These are phyloP conservation scores for Drosophila affinis DNA, from an alignment of 2,888 invertebrate species.

Conservation along the genomic window DNA sequence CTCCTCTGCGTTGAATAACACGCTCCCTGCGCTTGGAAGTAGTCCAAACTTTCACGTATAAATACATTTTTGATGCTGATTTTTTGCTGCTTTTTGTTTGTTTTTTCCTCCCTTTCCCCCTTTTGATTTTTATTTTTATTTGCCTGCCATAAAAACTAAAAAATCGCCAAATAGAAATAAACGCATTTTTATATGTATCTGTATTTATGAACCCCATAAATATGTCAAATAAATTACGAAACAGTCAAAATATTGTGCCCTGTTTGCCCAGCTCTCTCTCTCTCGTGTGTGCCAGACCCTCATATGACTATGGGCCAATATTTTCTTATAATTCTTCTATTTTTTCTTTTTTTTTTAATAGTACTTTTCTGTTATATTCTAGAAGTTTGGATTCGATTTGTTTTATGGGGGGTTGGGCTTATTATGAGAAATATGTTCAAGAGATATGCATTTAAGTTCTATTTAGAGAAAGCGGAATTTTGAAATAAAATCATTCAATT, in stretches of 20 bases:
- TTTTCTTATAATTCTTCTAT: background rate
- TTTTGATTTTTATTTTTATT: conserved; percentile 42
- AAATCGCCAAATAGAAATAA: conserved; percentile 73
- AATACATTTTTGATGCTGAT: conserved; percentile 55
- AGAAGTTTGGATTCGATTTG: background rate
- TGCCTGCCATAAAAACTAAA: conserved; percentile 60
- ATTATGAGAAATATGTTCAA: background rate
- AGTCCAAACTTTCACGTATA: conserved; percentile 66
- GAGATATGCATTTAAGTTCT: background rate
- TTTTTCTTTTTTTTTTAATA: background rate
- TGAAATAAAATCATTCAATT: too few species aligned
- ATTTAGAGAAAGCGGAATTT: background rate
- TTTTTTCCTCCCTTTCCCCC: background rate
- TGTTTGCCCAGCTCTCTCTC: conserved; percentile 55
- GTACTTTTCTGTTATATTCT: background rate
- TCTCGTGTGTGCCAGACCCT: conserved; percentile 36
- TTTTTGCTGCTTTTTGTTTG: conserved; percentile 34
- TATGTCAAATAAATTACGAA: conserved; percentile 79
- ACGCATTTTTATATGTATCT: conserved; percentile 71
- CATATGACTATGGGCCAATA: conserved; percentile 55
- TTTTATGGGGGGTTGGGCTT: background rate
- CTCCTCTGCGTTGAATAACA: conserved; percentile 14
- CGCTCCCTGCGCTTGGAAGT: conserved; percentile 57
- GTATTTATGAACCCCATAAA: conserved; percentile 79
- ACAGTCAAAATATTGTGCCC: conserved; percentile 79